Percentiles rank a stretch among this genome's conserved stretches.
Conservation (phyloP, 2,888 invertebrate genomes). For the Marronus borbonicus region DNA sequence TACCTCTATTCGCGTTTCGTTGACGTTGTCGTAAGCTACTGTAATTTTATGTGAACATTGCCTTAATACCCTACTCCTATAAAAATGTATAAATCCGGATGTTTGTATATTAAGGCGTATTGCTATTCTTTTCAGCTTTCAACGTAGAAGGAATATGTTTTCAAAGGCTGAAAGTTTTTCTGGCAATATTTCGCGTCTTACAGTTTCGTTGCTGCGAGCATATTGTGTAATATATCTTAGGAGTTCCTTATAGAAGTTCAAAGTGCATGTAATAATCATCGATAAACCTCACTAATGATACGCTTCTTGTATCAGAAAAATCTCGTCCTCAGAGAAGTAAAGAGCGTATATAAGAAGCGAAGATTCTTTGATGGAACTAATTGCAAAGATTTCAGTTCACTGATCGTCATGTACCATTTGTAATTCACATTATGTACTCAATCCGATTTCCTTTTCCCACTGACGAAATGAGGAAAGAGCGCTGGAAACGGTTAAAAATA, state of each 20-base stretch:
- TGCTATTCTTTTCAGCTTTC: neutral
- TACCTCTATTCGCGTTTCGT: neutral
- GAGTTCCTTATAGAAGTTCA: conserved; percentile 65
- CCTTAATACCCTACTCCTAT: neutral
- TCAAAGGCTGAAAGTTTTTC: neutral
- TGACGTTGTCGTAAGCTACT: neutral
- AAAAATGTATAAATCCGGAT: too few species aligned
- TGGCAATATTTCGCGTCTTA: neutral
- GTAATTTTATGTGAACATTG: neutral
- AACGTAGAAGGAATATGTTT: too few species aligned
- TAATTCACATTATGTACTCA: conserved; percentile 64
- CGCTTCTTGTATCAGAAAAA: conserved; percentile 68
- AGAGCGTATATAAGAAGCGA: conserved; percentile 65
- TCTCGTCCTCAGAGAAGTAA: conserved; percentile 62
- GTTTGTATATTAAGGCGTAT: too few species aligned
- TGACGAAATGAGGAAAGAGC: conserved; percentile 60
- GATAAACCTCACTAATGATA: conserved; percentile 71
- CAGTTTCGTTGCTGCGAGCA: neutral
- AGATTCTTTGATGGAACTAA: conserved; percentile 70
- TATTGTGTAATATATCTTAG: conserved; percentile 51
- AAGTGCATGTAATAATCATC: conserved; percentile 67
- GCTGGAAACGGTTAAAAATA: conserved; percentile 7
- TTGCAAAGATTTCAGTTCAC: conserved; percentile 70
- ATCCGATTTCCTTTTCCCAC: conserved; percentile 65
- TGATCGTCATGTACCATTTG: conserved; percentile 67